These are phyloP conservation scores for Formica aserva DNA, from an alignment of 2,888 invertebrate species.

Conservation along the genomic window DNA sequence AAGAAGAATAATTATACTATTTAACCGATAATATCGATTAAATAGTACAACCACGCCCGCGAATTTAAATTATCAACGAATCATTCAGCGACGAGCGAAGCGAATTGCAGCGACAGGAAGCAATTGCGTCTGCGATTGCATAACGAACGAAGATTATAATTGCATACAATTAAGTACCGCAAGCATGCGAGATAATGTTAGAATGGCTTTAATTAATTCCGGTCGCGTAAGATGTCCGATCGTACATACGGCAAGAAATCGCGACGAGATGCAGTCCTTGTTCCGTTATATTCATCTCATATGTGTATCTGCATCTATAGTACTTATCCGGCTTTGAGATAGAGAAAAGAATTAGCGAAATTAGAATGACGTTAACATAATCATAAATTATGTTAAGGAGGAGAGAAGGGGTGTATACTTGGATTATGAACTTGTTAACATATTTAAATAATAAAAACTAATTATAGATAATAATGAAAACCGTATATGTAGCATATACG, in stretches of 20 bases:
- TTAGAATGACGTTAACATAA: not conserved
- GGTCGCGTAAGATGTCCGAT: conserved; percentile 45
- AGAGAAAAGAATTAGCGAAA: not conserved
- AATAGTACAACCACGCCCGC: not conserved
- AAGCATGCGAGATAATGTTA: conserved; percentile 74
- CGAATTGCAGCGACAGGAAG: conserved; percentile 65
- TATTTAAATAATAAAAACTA: not conserved
- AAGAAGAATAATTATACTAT: not conserved
- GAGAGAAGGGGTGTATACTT: not conserved
- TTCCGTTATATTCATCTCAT: conserved; percentile 29
- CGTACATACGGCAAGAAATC: conserved; percentile 9
- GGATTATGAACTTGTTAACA: not conserved
- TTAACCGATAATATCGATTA: not conserved
- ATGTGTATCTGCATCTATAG: not conserved
- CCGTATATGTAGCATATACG: not conserved
- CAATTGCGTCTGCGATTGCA: conserved; percentile 75
- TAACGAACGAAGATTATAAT: conserved; percentile 75
- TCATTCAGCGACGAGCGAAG: conserved; percentile 37
- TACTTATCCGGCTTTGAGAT: not conserved
- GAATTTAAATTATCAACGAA: conserved; percentile 37
- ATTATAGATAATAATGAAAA: not conserved
- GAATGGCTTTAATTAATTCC: conserved; percentile 76
- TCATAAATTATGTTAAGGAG: not conserved
- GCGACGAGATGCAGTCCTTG: conserved; percentile 18
- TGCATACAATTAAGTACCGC: conserved; percentile 76